phyloP scores from a whole-genome alignment of 2,888 invertebrate genomes.

The Chalcosyrphus nemorum region DNA sequence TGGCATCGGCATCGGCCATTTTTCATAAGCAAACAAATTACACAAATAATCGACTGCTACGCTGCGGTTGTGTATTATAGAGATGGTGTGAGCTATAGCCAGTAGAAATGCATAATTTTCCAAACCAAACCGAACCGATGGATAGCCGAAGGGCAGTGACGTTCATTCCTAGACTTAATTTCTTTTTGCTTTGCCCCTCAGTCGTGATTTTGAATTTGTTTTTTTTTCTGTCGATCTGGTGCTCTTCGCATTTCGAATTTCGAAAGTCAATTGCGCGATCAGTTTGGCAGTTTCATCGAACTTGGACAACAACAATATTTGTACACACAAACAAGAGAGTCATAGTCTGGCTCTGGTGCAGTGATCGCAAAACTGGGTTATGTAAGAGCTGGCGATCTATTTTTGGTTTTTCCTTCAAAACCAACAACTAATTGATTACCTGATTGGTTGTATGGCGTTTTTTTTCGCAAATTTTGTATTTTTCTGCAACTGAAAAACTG shows the following conservation, averaged over 20 bases:
- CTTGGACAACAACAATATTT: conserved; percentile 35
- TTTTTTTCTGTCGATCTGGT: neutral
- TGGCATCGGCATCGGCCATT: conserved; percentile 29
- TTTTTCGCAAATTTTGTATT: conserved; percentile 1
- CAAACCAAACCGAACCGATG: neutral
- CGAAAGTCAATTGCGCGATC: conserved; percentile 36
- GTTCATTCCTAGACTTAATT: conserved; percentile 3
- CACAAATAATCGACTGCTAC: conserved; percentile 37
- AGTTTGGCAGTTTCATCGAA: conserved; percentile 16
- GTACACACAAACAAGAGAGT: neutral
- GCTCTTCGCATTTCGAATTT: conserved; percentile 9
- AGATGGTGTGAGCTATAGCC: neutral
- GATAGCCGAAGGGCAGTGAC: conserved; percentile 17
- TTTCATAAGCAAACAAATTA: conserved; percentile 54
- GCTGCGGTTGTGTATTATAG: neutral
- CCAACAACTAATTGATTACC: conserved; percentile 70
- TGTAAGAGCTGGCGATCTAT: conserved; percentile 62
- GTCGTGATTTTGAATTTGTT: conserved; percentile 11
- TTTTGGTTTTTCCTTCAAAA: conserved; percentile 63
- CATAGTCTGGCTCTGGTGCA: no score
- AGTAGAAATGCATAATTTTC: conserved; percentile 7
- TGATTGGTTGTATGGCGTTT: conserved; percentile 37
- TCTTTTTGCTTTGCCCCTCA: neutral
- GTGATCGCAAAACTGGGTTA: conserved; percentile 41
- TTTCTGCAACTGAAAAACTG: conserved; percentile 14